Evolutionary conservation across 2,888 invertebrate species (phyloP), one percentile per base, ranked within the genome.

Genomic region (Tenthredo livida): DNA sequence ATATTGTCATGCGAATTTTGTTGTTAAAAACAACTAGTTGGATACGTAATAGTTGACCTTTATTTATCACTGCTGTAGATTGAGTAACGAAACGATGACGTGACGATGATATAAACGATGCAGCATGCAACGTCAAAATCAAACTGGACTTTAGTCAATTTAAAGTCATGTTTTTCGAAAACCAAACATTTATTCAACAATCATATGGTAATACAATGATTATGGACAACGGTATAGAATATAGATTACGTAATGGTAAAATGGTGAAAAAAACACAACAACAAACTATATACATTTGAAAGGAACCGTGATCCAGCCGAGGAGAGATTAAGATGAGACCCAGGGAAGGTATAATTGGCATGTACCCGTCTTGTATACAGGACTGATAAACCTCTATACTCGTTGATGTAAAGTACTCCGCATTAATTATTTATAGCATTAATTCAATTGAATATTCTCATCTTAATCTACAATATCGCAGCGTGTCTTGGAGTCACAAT

Each of bases 101-200:
- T 77, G 77, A 29, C 29, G 72, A n/a, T 43, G 72, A 54, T 83
- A 77, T 83, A 70, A 83, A 43, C 47, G 83, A 15, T 83, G 83
- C 83, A 33, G 83, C 83, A 83, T 83, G 83, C 83, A 67, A 83
- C 83, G 83, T 83, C 25, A 7, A 83, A 83, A 43, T 73, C 72
- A 73, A 80, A 84, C 85, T 83, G 82, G 85, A 86, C 87, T 86
- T 87, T 85, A 73, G 87, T 87, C 87, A 86, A 85, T 86, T 86
- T 70, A 86, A 87, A 88, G 88, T 87, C 87, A 85, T 85, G 47
- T 84, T 65, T 65, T 85, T 86, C 77, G 87, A 86, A 85, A 88
- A 84, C 85, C 86, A 88, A 88, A 87, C 85, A 87, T 91, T 91
- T 90, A 91, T 91, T 91, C 87, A 88, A 88, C 85, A 88, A 87